Conservation (phyloP, 2,797 vertebrate species). For the Periparus ater region DNA sequence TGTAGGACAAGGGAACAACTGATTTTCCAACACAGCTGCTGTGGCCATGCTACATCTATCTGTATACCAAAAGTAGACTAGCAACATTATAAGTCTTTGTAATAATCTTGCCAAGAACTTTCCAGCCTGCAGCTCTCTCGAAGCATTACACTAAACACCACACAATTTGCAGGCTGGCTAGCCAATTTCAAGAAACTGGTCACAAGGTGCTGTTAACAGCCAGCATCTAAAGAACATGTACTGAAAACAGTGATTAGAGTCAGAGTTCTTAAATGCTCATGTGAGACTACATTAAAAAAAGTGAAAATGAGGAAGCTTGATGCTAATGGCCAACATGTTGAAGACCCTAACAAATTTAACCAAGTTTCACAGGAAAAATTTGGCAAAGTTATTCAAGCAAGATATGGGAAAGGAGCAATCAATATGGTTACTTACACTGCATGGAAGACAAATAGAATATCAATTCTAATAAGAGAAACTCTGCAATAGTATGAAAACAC, state of each 20-base stretch:
- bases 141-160: neutral
- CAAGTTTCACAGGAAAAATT: conserved; percentile 5
- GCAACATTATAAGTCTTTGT: neutral
- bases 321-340: neutral
- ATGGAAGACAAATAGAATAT: conserved; percentile 6
- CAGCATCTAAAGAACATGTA: neutral
- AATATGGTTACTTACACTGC: conserved; percentile 1
- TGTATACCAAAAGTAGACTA: neutral
- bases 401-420: neutral
- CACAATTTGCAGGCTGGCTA: neutral
- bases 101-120: conserved; percentile 12
- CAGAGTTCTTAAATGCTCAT: neutral
- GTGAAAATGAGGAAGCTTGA: neutral
- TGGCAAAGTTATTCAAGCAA: conserved; percentile 27
- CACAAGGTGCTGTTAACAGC: neutral
- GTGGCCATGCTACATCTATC: neutral
- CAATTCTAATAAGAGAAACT: neutral
- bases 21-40: neutral
- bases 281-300: neutral
- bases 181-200: conserved; percentile 19
- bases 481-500: neutral
- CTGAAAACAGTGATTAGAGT: neutral
- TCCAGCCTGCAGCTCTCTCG: neutral
- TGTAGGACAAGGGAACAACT: neutral
- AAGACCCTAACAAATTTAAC: neutral